Percentiles rank a stretch among this genome's conserved stretches.
phyloP scores from a whole-genome alignment of 2,113 vertebrate species.

The Alosa alosa region DNA sequence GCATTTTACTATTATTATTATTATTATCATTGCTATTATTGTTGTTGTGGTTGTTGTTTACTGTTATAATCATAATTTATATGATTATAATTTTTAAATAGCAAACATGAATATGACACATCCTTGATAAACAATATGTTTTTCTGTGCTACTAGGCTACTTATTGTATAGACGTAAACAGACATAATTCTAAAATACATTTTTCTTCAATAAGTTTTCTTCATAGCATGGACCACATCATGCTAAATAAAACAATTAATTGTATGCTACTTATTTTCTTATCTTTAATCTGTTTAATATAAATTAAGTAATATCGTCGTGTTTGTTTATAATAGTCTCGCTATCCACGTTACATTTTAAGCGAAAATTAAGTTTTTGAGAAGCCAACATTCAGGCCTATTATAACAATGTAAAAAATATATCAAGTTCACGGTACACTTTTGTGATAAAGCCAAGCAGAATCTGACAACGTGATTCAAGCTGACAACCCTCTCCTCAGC shows the following conservation, averaged over 20 bases:
- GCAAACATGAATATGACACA: background rate
- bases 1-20: background rate
- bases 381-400: background rate
- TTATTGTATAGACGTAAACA: background rate
- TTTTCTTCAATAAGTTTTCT: background rate
- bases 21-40: background rate
- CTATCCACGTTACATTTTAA: background rate
- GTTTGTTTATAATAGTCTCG: background rate
- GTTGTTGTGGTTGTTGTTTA: too few species aligned
- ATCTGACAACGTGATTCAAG: slow-evolving; percentile 64
- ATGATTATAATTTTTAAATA: background rate
- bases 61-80: background rate
- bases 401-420: slow-evolving; percentile 8
- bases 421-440: slow-evolving; percentile 40
- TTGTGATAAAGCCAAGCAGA: slow-evolving; percentile 41
- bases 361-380: background rate
- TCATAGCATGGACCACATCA: background rate
- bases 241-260: background rate
- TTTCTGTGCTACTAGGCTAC: background rate
- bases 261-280: background rate
- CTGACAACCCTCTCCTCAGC: slow-evolving; percentile 67
- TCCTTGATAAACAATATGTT: background rate
- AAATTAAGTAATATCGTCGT: background rate
- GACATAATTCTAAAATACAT: background rate
- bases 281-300: background rate